Evolutionary conservation across 2,113 vertebrate species (phyloP).

Genomic region (Colaptes auratus): DNA sequence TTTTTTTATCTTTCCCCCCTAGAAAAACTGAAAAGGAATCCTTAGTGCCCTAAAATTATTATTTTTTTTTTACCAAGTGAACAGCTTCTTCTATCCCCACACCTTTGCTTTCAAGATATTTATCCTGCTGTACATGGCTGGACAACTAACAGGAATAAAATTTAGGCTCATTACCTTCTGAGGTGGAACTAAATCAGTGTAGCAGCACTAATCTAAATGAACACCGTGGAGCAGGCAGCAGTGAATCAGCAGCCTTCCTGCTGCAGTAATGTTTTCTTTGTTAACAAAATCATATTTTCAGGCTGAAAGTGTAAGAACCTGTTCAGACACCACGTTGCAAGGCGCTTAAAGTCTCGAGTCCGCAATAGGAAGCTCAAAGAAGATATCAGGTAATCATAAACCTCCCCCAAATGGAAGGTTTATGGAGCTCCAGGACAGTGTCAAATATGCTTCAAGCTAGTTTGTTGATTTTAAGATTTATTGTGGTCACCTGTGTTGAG

Average conservation of each 20-base stretch:
- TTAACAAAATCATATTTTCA: neutral
- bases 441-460: neutral
- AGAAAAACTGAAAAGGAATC: neutral
- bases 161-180: slow-evolving; percentile 68
- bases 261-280: neutral
- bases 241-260: slow-evolving; percentile 39
- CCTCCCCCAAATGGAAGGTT: neutral
- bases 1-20: too few species aligned
- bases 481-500: fast-evolving
- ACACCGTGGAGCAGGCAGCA: slow-evolving; percentile 26
- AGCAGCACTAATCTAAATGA: slow-evolving; percentile 70
- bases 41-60: neutral
- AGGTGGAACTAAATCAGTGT: slow-evolving; percentile 68
- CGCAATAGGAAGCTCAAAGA: neutral
- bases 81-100: slow-evolving; percentile 65
- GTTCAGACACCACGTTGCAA: neutral
- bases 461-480: neutral
- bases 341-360: neutral
- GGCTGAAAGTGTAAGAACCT: neutral
- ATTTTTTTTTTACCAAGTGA: slow-evolving; percentile 49
- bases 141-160: slow-evolving; percentile 67
- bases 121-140: slow-evolving; percentile 70
- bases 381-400: neutral
- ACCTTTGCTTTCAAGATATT: slow-evolving; percentile 78
- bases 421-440: neutral